Evolutionary conservation across 2,888 invertebrate genomes (phyloP).

Genomic region (Callimorpha dominula): DNA sequence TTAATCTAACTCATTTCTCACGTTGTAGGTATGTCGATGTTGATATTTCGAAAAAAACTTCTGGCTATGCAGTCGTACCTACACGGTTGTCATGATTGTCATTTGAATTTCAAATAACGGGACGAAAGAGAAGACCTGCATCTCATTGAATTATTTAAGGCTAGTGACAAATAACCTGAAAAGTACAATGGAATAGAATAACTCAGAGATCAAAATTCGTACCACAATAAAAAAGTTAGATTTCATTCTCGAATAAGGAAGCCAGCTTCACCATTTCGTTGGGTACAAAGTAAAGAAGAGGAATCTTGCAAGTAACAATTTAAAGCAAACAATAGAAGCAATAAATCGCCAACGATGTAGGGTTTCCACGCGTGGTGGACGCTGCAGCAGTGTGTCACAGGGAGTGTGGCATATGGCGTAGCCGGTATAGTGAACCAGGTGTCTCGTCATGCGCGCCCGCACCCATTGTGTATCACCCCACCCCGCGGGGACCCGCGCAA

Average conservation of each 20-base stretch:
- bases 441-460: conserved; percentile 85
- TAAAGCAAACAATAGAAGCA: conserved; percentile 10
- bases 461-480: conserved; percentile 75
- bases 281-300: not conserved
- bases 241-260: not conserved
- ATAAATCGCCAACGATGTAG: conserved; percentile 17
- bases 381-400: conserved; percentile 43
- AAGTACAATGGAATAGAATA: not conserved
- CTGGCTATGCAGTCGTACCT: not conserved
- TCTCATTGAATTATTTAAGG: conserved; percentile 15
- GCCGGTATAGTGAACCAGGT: conserved; percentile 84
- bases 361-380: conserved; percentile 31
- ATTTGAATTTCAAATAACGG: conserved; percentile 19
- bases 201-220: too few species aligned
- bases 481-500: conserved; percentile 51
- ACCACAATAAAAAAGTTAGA: not conserved
- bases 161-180: conserved; percentile 11
- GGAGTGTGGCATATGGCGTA: conserved; percentile 79
- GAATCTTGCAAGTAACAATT: not conserved
- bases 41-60: not conserved
- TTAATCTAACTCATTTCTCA: conserved; percentile 1
- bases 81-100: conserved; percentile 1
- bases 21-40: not conserved
- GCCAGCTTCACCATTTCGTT: not conserved
- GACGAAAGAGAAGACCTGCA: conserved; percentile 12